Evolutionary conservation across 2,113 vertebrate genomes (phyloP).

Genomic region (Poeciliopsis retropinna): DNA sequence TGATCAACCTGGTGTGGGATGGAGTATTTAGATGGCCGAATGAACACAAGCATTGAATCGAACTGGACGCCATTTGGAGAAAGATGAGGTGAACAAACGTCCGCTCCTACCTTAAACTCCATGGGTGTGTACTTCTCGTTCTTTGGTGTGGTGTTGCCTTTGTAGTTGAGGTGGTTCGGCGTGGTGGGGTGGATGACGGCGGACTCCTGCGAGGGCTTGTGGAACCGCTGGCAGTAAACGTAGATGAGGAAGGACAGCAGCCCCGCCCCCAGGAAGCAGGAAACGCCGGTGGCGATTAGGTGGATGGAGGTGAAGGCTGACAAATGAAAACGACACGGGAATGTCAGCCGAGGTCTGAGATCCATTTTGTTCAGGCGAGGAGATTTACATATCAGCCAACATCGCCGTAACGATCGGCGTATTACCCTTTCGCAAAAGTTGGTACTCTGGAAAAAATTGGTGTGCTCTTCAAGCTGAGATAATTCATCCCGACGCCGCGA

Average conservation of each 20-base stretch:
- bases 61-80: slow-evolving; percentile 37
- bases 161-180: slow-evolving; percentile 98
- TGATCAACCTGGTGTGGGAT: background rate
- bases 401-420: background rate
- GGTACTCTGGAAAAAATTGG: no score
- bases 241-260: slow-evolving; percentile 95
- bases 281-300: slow-evolving; percentile 93
- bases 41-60: slow-evolving; percentile 50
- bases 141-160: slow-evolving; percentile 95
- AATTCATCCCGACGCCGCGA: background rate
- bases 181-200: slow-evolving; percentile 96
- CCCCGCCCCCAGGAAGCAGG: slow-evolving; percentile 95
- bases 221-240: slow-evolving; percentile 93
- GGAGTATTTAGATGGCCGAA: slow-evolving; percentile 58
- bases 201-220: slow-evolving; percentile 95
- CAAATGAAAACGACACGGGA: slow-evolving; percentile 12
- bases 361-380: background rate
- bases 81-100: background rate
- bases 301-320: slow-evolving; percentile 94
- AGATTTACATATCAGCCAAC: background rate
- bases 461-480: background rate
- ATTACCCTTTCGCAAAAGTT: background rate
- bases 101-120: slow-evolving; percentile 94
- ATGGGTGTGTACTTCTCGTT: slow-evolving; percentile 99
- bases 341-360: background rate